Percentiles rank a stretch among this genome's conserved stretches.
Conservation (phyloP, 2,888 invertebrate genomes). For the Tetropium fuscum region DNA sequence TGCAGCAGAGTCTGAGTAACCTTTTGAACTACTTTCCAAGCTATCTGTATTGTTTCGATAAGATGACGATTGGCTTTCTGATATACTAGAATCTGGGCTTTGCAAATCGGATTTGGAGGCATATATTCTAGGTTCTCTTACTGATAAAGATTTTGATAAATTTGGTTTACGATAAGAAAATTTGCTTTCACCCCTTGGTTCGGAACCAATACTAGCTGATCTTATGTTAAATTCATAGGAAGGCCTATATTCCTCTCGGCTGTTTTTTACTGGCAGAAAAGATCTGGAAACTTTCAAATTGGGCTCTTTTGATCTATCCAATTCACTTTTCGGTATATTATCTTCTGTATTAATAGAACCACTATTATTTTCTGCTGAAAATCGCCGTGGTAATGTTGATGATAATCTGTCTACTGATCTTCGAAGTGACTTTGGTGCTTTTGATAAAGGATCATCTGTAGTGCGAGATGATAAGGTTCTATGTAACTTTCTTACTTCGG, state of each 20-base stretch:
- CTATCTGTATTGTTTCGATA: constrained; percentile 47
- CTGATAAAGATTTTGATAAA: constrained; percentile 50
- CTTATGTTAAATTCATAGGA: constrained; percentile 48
- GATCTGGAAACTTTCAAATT: constrained; percentile 44
- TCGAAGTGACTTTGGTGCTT: constrained; percentile 32
- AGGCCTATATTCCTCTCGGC: constrained; percentile 43
- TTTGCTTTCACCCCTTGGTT: constrained; percentile 49
- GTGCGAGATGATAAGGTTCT: constrained; percentile 72
- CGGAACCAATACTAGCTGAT: constrained; percentile 53
- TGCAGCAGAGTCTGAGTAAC: constrained; percentile 50
- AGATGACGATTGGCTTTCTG: constrained; percentile 55
- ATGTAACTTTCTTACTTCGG: constrained; percentile 75
- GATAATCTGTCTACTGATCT: constrained; percentile 50
- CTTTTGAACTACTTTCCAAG: constrained; percentile 49
- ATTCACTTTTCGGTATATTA: constrained; percentile 21
- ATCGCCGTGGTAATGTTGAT: constrained; percentile 65
- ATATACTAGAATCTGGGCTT: constrained; percentile 61
- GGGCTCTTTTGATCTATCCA: constrained; percentile 32
- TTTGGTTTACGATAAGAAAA: constrained; percentile 48
- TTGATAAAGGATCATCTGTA: constrained; percentile 43
- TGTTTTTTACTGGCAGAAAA: constrained; percentile 54
- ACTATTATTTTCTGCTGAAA: constrained; percentile 56
- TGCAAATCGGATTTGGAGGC: constrained; percentile 44
- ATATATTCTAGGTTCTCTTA: constrained; percentile 51
- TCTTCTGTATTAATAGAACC: constrained; percentile 2